phyloP scores from a whole-genome alignment of 2,888 invertebrate species.

The Steinernema hermaphroditum region DNA sequence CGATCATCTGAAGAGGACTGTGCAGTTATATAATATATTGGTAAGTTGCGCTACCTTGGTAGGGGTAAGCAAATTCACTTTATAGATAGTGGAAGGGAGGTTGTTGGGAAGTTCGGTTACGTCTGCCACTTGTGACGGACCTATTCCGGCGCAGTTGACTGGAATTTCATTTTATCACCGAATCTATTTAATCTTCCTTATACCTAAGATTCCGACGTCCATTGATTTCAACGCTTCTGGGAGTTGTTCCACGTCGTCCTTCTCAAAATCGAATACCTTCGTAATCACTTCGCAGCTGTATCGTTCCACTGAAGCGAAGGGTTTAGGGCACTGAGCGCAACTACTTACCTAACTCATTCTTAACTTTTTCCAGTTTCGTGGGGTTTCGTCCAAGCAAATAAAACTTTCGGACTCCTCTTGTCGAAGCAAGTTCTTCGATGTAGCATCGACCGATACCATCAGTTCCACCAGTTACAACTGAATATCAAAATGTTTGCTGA shows the following conservation, averaged over 20 bases:
- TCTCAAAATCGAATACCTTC: conserved; percentile 61
- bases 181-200: conserved; percentile 31
- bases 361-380: conserved; percentile 51
- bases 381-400: conserved; percentile 60
- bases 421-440: conserved; percentile 55
- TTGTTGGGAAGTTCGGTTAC: conserved; percentile 57
- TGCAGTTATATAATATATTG: background rate
- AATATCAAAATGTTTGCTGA: conserved; percentile 31
- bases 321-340: no score
- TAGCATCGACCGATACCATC: conserved; percentile 66
- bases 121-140: conserved; percentile 56
- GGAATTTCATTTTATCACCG: conserved; percentile 32
- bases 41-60: conserved; percentile 45
- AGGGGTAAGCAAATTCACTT: conserved; percentile 60
- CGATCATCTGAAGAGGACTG: conserved; percentile 53
- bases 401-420: conserved; percentile 59
- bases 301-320: conserved; percentile 41
- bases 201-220: conserved; percentile 62
- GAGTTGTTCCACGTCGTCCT: conserved; percentile 49
- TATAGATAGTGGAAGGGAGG: conserved; percentile 58
- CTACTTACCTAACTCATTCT: conserved; percentile 47
- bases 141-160: conserved; percentile 66
- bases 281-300: conserved; percentile 46
- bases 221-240: conserved; percentile 52
- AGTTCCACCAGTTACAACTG: conserved; percentile 63